Conservation (phyloP, 1,140 invertebrate species). For the Anastatus disparis region DNA sequence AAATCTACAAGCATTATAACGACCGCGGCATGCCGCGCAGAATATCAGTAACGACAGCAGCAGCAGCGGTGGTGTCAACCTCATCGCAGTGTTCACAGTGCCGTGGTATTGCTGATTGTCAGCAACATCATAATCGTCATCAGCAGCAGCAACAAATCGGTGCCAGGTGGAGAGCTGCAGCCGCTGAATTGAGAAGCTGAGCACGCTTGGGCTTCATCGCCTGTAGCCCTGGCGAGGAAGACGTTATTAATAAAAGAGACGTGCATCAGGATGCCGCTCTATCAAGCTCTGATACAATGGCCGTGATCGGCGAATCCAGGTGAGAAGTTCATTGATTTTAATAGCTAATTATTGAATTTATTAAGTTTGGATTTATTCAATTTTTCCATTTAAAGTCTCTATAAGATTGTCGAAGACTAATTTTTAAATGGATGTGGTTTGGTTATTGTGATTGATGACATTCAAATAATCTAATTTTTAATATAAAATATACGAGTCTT, state of each 20-base stretch:
- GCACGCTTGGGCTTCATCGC: conserved; percentile 40
- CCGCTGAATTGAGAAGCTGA: conserved; percentile 30
- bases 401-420: too few species aligned
- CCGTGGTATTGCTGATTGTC: not conserved
- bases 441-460: too few species aligned
- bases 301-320: conserved; percentile 61
- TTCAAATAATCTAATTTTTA: too few species aligned
- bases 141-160: not conserved
- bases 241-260: conserved; percentile 42
- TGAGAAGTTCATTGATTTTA: too few species aligned
- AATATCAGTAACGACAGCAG: too few species aligned
- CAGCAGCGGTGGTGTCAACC: conserved; percentile 5
- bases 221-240: conserved; percentile 39
- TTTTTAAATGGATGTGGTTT: too few species aligned
- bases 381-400: too few species aligned
- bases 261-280: conserved; percentile 56
- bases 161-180: conserved; percentile 9
- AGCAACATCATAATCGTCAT: not conserved
- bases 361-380: too few species aligned
- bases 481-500: too few species aligned
- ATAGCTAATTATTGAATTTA: too few species aligned
- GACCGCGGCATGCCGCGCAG: conserved; percentile 25
- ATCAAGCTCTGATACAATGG: conserved; percentile 57
- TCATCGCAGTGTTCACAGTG: not conserved
- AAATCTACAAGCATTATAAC: too few species aligned